These are phyloP conservation scores for Oppia nitens DNA, from an alignment of 1,140 invertebrate genomes.

Conservation along the genomic window DNA sequence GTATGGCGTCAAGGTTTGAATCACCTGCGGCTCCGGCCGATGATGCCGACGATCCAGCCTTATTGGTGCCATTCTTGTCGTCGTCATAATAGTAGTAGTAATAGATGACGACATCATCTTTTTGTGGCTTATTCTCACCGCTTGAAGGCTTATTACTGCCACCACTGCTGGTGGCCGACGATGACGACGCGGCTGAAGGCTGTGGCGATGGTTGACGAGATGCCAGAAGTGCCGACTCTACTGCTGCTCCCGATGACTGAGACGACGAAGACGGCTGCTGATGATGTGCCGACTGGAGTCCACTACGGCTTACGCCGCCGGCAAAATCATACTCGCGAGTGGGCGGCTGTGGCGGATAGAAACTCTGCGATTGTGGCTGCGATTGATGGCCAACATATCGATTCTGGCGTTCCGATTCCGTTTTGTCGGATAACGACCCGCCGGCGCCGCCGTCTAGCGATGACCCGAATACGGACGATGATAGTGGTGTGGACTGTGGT, in stretches of 20 bases:
- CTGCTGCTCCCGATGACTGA: neutral
- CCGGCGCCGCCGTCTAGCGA: neutral
- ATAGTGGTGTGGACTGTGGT: neutral
- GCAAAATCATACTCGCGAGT: neutral
- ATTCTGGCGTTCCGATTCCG: neutral
- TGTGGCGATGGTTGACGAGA: neutral
- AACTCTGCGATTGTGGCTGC: neutral
- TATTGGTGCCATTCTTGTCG: conserved; percentile 15
- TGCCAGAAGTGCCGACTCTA: neutral
- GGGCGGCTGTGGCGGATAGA: neutral
- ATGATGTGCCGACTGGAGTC: neutral
- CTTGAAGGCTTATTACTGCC: neutral
- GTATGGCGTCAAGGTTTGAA: conserved; percentile 11
- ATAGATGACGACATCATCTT: conserved; percentile 19
- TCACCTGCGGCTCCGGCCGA: neutral
- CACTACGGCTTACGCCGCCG: neutral
- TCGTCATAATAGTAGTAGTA: conserved; percentile 21
- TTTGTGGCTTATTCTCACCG: conserved; percentile 5
- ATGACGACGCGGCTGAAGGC: neutral
- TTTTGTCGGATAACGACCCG: neutral
- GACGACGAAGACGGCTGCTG: neutral
- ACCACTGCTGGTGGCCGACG: neutral
- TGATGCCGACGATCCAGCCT: neutral
- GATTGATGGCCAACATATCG: neutral
- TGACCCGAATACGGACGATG: neutral